phyloP scores from a whole-genome alignment of 2,888 invertebrate genomes.

The Cryptophagus acutangulus region DNA sequence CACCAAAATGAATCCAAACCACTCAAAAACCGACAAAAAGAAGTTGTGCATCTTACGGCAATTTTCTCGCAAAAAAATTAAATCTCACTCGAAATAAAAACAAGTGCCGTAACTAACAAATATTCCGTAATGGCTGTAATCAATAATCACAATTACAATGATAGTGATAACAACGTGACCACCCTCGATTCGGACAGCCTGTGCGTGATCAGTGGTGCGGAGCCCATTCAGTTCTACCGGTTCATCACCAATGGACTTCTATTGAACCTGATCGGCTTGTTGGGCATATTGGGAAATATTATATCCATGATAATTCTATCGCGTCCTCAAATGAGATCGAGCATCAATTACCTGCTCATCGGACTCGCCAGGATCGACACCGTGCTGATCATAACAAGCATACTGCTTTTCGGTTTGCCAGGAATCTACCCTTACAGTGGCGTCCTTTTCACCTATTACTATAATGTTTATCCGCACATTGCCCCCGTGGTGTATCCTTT shows the following conservation, averaged over 20 bases:
- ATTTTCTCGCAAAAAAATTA: too few species aligned
- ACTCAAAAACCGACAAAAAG: too few species aligned
- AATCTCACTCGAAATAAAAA: too few species aligned
- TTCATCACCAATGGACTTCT: constrained; percentile 80
- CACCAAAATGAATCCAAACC: too few species aligned
- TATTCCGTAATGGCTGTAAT: too few species aligned
- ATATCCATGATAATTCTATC: constrained; percentile 87
- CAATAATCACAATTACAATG: too few species aligned
- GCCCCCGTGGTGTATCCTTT: constrained; percentile 77
- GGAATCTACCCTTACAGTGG: constrained; percentile 81
- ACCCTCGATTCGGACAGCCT: constrained; percentile 13
- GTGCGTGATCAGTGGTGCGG: constrained; percentile 17
- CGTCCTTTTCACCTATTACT: constrained; percentile 70
- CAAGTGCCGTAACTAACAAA: too few species aligned
- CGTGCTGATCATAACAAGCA: constrained; percentile 78
- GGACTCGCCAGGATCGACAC: constrained; percentile 93
- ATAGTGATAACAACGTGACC: neutral
- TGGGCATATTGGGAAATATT: constrained; percentile 85
- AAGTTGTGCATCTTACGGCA: too few species aligned
- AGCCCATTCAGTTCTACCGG: constrained; percentile 54
- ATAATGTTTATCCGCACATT: constrained; percentile 70
- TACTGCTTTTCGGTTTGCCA: constrained; percentile 81
- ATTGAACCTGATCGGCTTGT: constrained; percentile 72
- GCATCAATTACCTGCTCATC: constrained; percentile 90
- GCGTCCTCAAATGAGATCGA: constrained; percentile 91